Percentiles rank a stretch among this genome's conserved stretches.
These are phyloP conservation scores for Melieria omissa DNA, from an alignment of 2,888 invertebrate species.

Conservation along the genomic window DNA sequence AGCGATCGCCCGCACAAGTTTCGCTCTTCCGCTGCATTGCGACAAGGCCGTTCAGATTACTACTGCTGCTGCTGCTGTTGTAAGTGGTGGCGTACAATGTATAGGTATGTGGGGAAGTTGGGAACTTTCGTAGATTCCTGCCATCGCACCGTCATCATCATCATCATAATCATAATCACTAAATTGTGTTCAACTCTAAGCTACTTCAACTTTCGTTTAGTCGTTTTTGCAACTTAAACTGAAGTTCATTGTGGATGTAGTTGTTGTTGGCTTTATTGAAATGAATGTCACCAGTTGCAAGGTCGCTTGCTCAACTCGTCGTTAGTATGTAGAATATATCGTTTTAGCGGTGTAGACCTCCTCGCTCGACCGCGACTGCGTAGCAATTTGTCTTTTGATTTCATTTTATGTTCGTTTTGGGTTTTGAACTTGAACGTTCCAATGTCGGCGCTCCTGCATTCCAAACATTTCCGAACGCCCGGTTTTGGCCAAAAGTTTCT, in stretches of 20 bases:
- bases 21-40: background rate
- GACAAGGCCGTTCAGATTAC: background rate
- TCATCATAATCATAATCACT: too few species aligned
- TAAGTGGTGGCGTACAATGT: slow-evolving; percentile 19
- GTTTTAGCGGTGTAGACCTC: background rate
- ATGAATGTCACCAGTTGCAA: background rate
- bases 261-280: background rate
- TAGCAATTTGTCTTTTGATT: slow-evolving; percentile 16
- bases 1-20: slow-evolving; percentile 6
- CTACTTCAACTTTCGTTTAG: background rate
- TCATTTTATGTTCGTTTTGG: slow-evolving; percentile 4
- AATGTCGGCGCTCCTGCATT: slow-evolving; percentile 23
- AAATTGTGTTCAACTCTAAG: background rate
- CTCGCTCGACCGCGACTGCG: background rate
- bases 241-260: background rate
- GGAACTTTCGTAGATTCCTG: too few species aligned
- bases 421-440: slow-evolving; percentile 7
- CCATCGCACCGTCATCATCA: too few species aligned
- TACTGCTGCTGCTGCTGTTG: background rate
- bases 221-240: background rate
- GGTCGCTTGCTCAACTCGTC: background rate
- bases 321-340: background rate
- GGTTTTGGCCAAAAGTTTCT: too few species aligned
- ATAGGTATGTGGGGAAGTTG: background rate
- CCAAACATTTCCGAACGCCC: slow-evolving; percentile 24